A percentile compares a stretch with the other conserved stretches of the same genome.
These are phyloP conservation scores for Lacerta agilis DNA, from an alignment of 2,797 vertebrate genomes.

Conservation along the genomic window DNA sequence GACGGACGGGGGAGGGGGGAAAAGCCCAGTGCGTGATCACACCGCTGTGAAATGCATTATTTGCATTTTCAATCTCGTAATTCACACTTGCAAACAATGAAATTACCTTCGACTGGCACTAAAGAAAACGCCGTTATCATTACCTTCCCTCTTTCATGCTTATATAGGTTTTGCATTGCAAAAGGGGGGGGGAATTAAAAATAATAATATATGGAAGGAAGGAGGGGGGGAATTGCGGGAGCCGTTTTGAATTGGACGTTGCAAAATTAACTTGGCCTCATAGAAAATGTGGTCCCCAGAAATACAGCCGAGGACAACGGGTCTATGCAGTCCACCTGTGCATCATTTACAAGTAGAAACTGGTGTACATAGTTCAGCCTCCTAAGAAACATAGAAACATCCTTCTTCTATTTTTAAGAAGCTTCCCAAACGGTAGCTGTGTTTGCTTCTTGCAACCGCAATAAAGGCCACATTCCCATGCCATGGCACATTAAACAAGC, in stretches of 20 bases:
- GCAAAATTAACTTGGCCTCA: background rate
- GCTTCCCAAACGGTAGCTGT: too few relatives aligned
- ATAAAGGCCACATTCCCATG: too few relatives aligned
- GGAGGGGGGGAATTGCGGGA: background rate
- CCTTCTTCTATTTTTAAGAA: too few relatives aligned
- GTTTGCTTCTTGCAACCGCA: too few relatives aligned
- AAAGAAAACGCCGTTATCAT: conserved; percentile 33
- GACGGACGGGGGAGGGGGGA: conserved; percentile 5
- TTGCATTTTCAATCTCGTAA: conserved; percentile 53
- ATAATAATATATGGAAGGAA: background rate
- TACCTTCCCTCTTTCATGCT: conserved; percentile 25
- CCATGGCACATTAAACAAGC: too few relatives aligned
- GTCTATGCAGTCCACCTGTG: too few relatives aligned
- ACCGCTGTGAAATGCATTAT: conserved; percentile 32
- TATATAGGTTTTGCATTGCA: background rate
- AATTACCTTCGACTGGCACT: conserved; percentile 45
- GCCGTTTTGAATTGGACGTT: conserved; percentile 13
- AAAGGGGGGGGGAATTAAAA: too few relatives aligned
- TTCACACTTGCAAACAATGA: conserved; percentile 56
- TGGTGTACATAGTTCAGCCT: background rate
- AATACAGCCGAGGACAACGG: background rate
- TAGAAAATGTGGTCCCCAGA: background rate
- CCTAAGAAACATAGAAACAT: too few relatives aligned
- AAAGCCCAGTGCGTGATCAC: conserved; percentile 24
- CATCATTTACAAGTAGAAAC: background rate